Conservation (phyloP, 2,113 vertebrate species). For the Uropsilus gracilis region DNA sequence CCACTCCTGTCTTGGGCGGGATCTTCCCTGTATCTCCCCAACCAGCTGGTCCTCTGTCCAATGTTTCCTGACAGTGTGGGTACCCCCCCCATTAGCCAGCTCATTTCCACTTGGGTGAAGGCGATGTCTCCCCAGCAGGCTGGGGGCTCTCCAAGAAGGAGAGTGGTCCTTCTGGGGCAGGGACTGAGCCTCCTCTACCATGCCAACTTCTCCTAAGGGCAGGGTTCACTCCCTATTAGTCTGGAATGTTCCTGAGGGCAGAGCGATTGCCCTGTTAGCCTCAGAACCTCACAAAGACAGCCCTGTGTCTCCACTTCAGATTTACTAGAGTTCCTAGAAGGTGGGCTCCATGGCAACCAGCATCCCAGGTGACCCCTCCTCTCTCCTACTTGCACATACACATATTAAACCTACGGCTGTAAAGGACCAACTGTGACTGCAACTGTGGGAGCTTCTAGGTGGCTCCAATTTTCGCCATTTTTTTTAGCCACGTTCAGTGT, state of each 20-base stretch:
- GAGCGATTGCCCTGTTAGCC: too few relatives aligned
- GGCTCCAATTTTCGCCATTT: background rate
- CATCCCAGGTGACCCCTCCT: too few relatives aligned
- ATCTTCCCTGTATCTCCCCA: background rate
- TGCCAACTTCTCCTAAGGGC: background rate
- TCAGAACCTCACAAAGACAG: too few relatives aligned
- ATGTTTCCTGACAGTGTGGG: background rate
- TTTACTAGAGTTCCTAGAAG: too few relatives aligned
- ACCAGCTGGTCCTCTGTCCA: background rate
- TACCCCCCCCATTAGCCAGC: fast-evolving
- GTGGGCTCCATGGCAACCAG: too few relatives aligned
- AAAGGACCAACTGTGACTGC: too few relatives aligned
- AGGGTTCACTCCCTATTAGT: background rate
- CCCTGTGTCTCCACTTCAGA: background rate
- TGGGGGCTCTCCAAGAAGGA: background rate
- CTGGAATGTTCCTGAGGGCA: background rate
- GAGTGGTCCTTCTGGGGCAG: too few relatives aligned
- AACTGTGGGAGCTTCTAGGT: too few relatives aligned
- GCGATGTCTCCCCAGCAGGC: background rate
- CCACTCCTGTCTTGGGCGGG: background rate
- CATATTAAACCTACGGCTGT: too few relatives aligned
- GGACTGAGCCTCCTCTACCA: background rate
- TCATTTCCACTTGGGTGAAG: background rate
- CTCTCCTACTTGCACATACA: background rate
- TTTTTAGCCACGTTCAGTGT: background rate